These are phyloP conservation scores for Apogon hyalosoma DNA, from an alignment of 2,797 vertebrate genomes.

Conservation along the genomic window DNA sequence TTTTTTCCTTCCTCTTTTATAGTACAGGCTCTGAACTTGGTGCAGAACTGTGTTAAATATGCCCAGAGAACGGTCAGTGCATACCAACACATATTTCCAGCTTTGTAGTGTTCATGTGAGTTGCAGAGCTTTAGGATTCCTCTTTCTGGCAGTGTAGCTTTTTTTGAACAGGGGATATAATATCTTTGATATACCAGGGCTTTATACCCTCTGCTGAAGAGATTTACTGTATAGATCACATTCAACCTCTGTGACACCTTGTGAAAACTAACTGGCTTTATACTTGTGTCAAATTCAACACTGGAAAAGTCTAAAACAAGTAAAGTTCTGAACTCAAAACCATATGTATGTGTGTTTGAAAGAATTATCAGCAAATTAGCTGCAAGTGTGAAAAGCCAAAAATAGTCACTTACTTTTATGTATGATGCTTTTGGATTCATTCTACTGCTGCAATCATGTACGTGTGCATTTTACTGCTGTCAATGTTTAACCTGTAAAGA, in stretches of 20 bases:
- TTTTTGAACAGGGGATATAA: conserved; percentile 40
- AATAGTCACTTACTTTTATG: too few species aligned
- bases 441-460: too few species aligned
- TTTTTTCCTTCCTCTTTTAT: background rate
- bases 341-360: too few species aligned
- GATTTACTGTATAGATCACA: conserved; percentile 60
- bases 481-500: too few species aligned
- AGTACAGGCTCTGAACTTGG: background rate
- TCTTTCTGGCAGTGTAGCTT: conserved; percentile 30
- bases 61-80: too few species aligned
- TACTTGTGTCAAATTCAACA: too few species aligned
- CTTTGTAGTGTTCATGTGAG: conserved; percentile 16
- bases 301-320: too few species aligned
- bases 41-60: background rate
- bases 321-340: too few species aligned
- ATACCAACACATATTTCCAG: background rate
- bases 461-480: too few species aligned
- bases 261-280: background rate
- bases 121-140: conserved; percentile 12
- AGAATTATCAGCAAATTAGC: too few species aligned
- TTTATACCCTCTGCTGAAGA: conserved; percentile 49
- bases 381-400: too few species aligned
- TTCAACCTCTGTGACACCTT: conserved; percentile 37
- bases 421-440: too few species aligned
- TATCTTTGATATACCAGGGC: conserved; percentile 56